Evolutionary conservation across 2,888 invertebrate genomes (phyloP).

Genomic region (Conus canariensis): DNA sequence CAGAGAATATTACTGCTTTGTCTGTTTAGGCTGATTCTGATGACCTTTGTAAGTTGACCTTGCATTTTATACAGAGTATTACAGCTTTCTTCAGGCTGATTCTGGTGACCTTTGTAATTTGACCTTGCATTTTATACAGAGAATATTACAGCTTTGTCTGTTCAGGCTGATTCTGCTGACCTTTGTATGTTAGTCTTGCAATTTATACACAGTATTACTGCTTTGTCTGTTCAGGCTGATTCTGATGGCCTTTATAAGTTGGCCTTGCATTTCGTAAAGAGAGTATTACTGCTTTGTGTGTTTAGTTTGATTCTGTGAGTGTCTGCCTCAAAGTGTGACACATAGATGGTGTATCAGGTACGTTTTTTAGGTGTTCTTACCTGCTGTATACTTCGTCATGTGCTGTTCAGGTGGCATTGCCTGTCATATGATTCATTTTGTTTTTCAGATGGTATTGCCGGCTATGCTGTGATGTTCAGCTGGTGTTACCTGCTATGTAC

Average conservation of each 20-base stretch:
- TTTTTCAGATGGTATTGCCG: not conserved
- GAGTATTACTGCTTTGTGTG: constrained; percentile 40
- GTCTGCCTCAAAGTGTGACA: no score
- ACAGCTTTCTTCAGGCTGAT: constrained; percentile 63
- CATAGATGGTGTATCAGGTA: not conserved
- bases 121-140: no score
- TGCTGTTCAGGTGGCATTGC: no score
- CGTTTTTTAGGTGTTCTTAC: not conserved
- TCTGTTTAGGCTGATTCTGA: constrained; percentile 62
- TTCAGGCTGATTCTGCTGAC: constrained; percentile 70
- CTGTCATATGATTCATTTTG: no score
- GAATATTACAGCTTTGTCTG: constrained; percentile 37
- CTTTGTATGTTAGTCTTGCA: constrained; percentile 56
- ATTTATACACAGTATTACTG: not conserved
- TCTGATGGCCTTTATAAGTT: constrained; percentile 69
- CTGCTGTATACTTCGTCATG: not conserved
- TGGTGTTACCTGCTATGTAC: constrained; percentile 73
- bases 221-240: constrained; percentile 63
- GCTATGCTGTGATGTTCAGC: constrained; percentile 53
- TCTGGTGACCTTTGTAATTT: constrained; percentile 69
- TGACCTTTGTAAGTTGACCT: constrained; percentile 65
- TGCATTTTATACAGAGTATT: constrained; percentile 16
- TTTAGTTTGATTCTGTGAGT: no score
- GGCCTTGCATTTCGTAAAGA: no score
- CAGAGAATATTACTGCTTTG: no score